A percentile compares a stretch with the other conserved stretches of the same genome.
These are phyloP conservation scores for Euphydryas editha DNA, from an alignment of 2,888 invertebrate species.

Conservation along the genomic window DNA sequence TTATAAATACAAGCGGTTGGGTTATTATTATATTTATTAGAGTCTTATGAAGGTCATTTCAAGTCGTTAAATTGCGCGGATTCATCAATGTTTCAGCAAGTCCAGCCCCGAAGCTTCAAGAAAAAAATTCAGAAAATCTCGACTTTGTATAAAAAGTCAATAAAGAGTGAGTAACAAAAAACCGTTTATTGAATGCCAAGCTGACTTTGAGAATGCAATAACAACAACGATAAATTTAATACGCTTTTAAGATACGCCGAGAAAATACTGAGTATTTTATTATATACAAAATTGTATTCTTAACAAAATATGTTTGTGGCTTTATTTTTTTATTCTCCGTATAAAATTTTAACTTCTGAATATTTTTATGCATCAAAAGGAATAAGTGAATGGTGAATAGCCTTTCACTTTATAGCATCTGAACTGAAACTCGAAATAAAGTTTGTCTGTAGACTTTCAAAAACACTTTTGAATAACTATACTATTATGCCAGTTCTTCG, in stretches of 20 bases:
- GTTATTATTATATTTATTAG: neutral
- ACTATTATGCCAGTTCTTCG: too few species aligned
- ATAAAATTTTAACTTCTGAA: neutral
- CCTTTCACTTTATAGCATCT: too few species aligned
- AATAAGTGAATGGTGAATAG: too few species aligned
- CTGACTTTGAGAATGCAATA: conserved; percentile 38
- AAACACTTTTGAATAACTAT: too few species aligned
- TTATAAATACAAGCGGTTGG: neutral
- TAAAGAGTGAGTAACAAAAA: conserved; percentile 21
- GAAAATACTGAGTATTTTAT: conserved; percentile 13
- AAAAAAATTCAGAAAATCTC: neutral
- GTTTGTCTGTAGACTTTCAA: too few species aligned
- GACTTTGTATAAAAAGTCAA: conserved; percentile 7
- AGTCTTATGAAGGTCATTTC: too few species aligned
- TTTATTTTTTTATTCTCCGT: neutral
- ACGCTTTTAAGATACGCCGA: conserved; percentile 27
- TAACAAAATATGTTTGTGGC: neutral
- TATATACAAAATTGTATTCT: neutral
- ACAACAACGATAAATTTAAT: conserved; percentile 35
- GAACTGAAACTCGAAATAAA: too few species aligned
- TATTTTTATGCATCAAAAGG: too few species aligned
- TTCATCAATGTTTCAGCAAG: neutral
- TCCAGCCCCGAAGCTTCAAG: neutral
- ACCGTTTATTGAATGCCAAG: conserved; percentile 29
- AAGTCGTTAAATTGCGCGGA: too few species aligned